Base-by-base conservation (phyloP, 2,888 invertebrate species). In the Platycheirus albimanus region DNA sequence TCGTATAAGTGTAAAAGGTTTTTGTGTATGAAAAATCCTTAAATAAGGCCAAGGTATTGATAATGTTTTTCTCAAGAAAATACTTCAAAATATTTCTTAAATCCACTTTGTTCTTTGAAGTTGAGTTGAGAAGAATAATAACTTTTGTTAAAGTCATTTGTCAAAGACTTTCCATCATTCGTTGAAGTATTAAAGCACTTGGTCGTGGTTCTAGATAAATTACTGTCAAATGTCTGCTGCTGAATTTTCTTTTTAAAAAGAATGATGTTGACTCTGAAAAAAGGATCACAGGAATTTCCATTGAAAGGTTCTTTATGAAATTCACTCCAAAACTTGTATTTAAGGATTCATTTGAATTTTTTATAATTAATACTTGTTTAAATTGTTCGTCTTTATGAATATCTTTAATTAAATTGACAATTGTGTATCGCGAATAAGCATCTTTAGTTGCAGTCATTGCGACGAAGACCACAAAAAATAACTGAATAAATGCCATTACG, bases 31-130 rank as follows among this genome's bases (percentile, higher is more conserved):
- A 64, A 36, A 84, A 88, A 54, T 88, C 84, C 0, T 64, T 74
- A 51, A 88, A 85, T 0, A 89, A 3, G 0, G 86, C 88, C 3
- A 86, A 51, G 1, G 87, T 88, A 86, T 89, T 89, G 4, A 88
- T 76, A 20, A 90, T 54, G 24, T 85, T 87, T 45, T 85, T 66
- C 38, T 45, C 54, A 87, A 88, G 87, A 78, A 88, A 88, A 15
- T 74, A 71, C 0, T 24, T n/a, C 41, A 90, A 89, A 2, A 88
- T 71, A 11, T 74, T 49, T 0, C 87, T 45, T 51, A 87, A 38
- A 1, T 3, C 11, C 6, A 71, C 54, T 1, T 20, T 8, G 0
- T 63, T 54, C 13, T 15, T 11, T 3, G 49, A 52, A 3, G 52
- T n/a, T n/a, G 4, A 4, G 8, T 56, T 56, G 1, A 88, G 19